A percentile compares a stretch with the other conserved stretches of the same genome.
These are phyloP conservation scores for Epizoanthus rinbou DNA, from an alignment of 92 coral and sea anemone genomes.

Conservation along the genomic window DNA sequence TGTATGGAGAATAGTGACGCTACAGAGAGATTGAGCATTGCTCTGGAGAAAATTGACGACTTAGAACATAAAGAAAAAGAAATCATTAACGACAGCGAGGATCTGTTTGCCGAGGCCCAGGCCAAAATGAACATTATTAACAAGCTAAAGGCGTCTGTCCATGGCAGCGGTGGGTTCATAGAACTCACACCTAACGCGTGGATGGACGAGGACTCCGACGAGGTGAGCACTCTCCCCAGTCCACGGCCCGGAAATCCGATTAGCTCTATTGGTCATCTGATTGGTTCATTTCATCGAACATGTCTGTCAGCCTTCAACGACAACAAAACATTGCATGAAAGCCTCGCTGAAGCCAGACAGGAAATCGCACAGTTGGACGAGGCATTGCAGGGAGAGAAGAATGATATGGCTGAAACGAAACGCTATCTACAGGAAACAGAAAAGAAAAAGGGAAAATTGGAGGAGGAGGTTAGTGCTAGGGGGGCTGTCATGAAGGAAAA, in stretches of 20 bases:
- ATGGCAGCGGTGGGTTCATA: constrained; percentile 61
- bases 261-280: constrained; percentile 65
- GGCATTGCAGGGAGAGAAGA: constrained; percentile 62
- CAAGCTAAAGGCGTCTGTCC: constrained; percentile 71
- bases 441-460: constrained; percentile 74
- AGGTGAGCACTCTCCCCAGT: constrained; percentile 47
- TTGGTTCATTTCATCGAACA: constrained; percentile 70
- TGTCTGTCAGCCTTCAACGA: constrained; percentile 76
- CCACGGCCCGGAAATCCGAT: constrained; percentile 52
- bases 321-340: constrained; percentile 69
- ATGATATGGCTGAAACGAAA: constrained; percentile 68
- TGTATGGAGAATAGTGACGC: constrained; percentile 61
- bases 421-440: constrained; percentile 69
- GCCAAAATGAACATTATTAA: constrained; percentile 82
- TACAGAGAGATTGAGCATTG: constrained; percentile 58
- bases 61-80: constrained; percentile 64
- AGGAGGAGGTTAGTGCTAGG: constrained; percentile 58
- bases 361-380: constrained; percentile 64
- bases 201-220: constrained; percentile 48
- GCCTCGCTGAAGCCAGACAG: constrained; percentile 47
- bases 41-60: constrained; percentile 60
- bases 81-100: constrained; percentile 65
- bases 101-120: constrained; percentile 81
- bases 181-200: constrained; percentile 60
- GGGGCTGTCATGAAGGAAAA: too few relatives aligned